These are phyloP conservation scores for Suricata suricatta DNA, from an alignment of 2,113 vertebrate genomes.

Conservation along the genomic window DNA sequence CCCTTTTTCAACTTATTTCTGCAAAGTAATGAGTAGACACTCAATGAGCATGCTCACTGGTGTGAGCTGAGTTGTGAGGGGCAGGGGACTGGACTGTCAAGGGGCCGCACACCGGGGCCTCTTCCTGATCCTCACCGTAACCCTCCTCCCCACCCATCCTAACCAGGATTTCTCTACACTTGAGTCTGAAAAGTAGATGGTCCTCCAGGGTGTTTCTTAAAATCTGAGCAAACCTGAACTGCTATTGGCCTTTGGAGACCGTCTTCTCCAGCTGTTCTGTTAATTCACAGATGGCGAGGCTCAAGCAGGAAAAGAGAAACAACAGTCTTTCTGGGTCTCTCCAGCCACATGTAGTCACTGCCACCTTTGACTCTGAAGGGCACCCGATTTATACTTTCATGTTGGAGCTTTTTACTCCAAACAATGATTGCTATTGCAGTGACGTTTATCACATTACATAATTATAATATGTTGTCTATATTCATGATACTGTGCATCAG, in stretches of 20 bases:
- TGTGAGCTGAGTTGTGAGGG: neutral
- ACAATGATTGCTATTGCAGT: neutral
- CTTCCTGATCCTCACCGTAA: neutral
- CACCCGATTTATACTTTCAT: neutral
- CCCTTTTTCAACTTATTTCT: constrained; percentile 76
- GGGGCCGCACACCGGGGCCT: neutral
- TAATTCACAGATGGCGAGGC: neutral
- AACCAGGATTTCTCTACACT: neutral
- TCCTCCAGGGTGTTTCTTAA: neutral
- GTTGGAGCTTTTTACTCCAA: neutral
- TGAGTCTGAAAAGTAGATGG: neutral
- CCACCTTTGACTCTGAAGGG: neutral
- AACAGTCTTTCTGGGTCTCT: neutral
- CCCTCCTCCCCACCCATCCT: neutral
- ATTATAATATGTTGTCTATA: neutral
- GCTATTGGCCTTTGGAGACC: neutral
- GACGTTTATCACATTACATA: neutral
- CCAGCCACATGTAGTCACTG: neutral
- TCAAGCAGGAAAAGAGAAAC: neutral
- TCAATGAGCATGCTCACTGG: neutral
- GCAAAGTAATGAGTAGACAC: constrained; percentile 66
- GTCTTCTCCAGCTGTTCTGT: neutral
- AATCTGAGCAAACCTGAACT: neutral
- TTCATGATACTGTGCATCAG: neutral
- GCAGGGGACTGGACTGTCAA: neutral